A percentile compares a stretch with the other conserved stretches of the same genome.
Conservation (phyloP, 2,888 invertebrate genomes). For the Parnassius mnemosyne region DNA sequence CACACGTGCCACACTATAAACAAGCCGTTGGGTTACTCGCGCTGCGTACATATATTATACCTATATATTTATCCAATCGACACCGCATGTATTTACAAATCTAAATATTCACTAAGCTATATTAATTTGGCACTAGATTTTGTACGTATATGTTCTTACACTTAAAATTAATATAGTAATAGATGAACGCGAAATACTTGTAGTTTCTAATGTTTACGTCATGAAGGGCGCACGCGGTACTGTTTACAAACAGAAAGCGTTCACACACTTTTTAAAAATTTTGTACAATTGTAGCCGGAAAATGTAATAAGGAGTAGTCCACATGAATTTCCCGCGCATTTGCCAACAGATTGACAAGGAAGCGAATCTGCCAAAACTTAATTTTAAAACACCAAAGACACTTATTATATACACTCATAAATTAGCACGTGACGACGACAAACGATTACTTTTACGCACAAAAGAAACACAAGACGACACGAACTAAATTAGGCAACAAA, state of each 20-base stretch:
- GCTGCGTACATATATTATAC: slow-evolving; percentile 24
- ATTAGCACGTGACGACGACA: slow-evolving; percentile 65
- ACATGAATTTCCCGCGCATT: slow-evolving; percentile 20
- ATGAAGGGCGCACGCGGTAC: slow-evolving; percentile 57
- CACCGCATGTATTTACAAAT: slow-evolving; percentile 30
- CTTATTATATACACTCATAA: slow-evolving; percentile 38
- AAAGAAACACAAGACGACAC: slow-evolving; percentile 79
- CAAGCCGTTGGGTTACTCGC: slow-evolving; percentile 31
- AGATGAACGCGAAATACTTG: slow-evolving; percentile 2
- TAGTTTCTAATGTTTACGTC: slow-evolving; percentile 33
- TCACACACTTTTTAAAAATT: slow-evolving; percentile 31
- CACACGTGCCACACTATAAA: slow-evolving; percentile 45
- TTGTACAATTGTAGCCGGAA: neutral
- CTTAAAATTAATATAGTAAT: slow-evolving; percentile 5
- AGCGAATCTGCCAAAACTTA: slow-evolving; percentile 25
- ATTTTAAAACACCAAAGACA: slow-evolving; percentile 31
- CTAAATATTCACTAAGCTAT: slow-evolving; percentile 31
- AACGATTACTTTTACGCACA: slow-evolving; percentile 77
- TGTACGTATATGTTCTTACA: slow-evolving; percentile 32
- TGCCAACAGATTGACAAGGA: slow-evolving; percentile 14
- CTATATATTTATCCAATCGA: slow-evolving; percentile 22
- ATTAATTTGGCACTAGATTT: slow-evolving; percentile 47
- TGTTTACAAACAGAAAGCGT: slow-evolving; percentile 74
- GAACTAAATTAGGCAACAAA: slow-evolving; percentile 80
- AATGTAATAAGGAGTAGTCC: neutral